Evolutionary conservation across 2,113 vertebrate species (phyloP), one percentile per base, ranked within the genome.

Genomic region (Irena cyanogastra): DNA sequence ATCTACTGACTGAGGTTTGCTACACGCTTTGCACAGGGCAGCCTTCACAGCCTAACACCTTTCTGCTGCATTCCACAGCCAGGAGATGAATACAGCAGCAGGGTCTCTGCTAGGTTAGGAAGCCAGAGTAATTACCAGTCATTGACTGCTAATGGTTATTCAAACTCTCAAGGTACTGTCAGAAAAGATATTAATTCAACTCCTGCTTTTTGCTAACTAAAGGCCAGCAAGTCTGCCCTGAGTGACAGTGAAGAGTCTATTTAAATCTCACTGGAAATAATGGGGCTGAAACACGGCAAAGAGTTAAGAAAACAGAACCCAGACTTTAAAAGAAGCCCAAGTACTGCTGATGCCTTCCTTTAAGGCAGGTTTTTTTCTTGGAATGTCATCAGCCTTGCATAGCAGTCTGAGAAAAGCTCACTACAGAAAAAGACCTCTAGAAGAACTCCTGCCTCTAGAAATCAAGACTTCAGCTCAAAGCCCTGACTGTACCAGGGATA

Each of bases 211-310:
- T 66, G 37, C 66, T 70, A 93, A 39, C 47, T 66, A 69, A 76
- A 79, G 83, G 45, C 72, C 49, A 79, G 52, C 1, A 10, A 93
- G 41, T 53, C 66, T 88, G 50, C 59, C 35, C 66, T 39, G 37
- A 45, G 52, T 42, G 39, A 50, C 7, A 89, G 19, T 4, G 20
- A 83, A 77, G 9, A 76, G 26, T 41, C 49, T 60, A 8, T 80
- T 90, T 80, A 94, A 90, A 94, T 83, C 45, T 35, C 75, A 47
- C 42, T 19, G 57, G 89, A 91, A 94, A 80, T 77, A 88, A 80
- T 8, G 20, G 68, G 42, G 53, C 52, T 81, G 37, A 74, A 21
- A 12, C 27, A 63, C 0, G 0, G 47, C 59, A 54, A 80, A 83
- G 50, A 63, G 63, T 44, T 52, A 63, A 61, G 35, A 31, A 86